A percentile compares a stretch with the other conserved stretches of the same genome.
Evolutionary conservation across 2,113 vertebrate species (phyloP).

Genomic region (Kobus ellipsiprymnus): DNA sequence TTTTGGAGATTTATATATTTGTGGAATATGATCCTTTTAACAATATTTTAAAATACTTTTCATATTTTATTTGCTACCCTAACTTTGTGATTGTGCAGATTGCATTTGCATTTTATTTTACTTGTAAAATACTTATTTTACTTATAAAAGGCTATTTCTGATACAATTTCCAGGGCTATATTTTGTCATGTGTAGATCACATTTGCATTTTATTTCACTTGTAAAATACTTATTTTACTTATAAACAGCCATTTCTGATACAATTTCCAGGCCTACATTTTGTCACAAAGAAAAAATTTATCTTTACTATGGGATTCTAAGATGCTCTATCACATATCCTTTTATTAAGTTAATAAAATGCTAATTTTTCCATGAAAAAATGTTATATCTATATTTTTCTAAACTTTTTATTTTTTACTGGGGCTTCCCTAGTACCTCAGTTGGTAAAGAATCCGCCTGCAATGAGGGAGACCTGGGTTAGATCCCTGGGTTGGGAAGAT

Average conservation of each 20-base stretch:
- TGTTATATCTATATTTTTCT: background rate
- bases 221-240: background rate
- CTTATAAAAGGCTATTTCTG: background rate
- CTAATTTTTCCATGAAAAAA: background rate
- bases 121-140: background rate
- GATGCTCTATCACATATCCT: background rate
- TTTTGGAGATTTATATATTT: background rate
- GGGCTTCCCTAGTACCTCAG: background rate
- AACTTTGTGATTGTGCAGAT: background rate
- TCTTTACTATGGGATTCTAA: background rate
- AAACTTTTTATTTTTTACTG: background rate
- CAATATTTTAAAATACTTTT: background rate
- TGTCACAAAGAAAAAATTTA: background rate
- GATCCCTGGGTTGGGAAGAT: background rate
- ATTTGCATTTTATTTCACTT: background rate
- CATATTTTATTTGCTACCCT: background rate
- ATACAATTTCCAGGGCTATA: background rate
- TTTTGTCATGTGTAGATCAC: background rate
- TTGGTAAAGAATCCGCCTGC: background rate
- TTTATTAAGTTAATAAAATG: background rate
- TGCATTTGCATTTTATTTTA: background rate
- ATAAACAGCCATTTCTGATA: background rate
- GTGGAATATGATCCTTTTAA: background rate
- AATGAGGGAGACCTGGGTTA: background rate
- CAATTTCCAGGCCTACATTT: background rate